A percentile compares a stretch with the other conserved stretches of the same genome.
These are phyloP conservation scores for Danio kyathit DNA, from an alignment of 2,797 vertebrate genomes.

Conservation along the genomic window DNA sequence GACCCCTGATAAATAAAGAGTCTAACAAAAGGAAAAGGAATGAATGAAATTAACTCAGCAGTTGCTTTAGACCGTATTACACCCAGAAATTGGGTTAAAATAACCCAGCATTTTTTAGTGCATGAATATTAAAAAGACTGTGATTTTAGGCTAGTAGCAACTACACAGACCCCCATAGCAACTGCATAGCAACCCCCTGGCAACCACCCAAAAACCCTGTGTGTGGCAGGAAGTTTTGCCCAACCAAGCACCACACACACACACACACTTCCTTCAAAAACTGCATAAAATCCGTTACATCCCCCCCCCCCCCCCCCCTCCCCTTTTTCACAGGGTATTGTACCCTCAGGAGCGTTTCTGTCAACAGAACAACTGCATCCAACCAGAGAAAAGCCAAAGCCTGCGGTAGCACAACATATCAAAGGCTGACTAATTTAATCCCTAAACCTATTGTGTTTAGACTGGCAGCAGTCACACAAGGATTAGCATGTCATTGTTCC, in stretches of 20 bases:
- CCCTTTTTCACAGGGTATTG: background rate
- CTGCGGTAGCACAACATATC: conserved; percentile 31
- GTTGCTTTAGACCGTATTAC: too few species aligned
- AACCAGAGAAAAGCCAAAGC: conserved; percentile 36
- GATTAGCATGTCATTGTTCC: conserved; percentile 59
- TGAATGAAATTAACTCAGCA: too few species aligned
- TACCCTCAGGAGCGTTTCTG: conserved; percentile 8
- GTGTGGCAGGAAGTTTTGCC: background rate
- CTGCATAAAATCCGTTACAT: background rate
- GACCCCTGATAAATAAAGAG: too few species aligned
- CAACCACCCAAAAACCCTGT: background rate
- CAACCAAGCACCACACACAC: background rate
- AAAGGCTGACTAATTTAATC: conserved; percentile 58
- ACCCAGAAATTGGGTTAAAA: too few species aligned
- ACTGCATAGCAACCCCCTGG: background rate
- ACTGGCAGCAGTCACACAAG: conserved; percentile 56
- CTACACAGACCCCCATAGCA: background rate
- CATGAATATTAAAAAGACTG: background rate
- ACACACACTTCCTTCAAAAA: background rate
- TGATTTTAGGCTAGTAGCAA: background rate
- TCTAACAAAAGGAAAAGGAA: too few species aligned
- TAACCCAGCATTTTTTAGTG: background rate
- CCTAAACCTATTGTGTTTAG: conserved; percentile 51
- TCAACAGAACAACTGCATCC: conserved; percentile 30
- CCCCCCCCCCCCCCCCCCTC: too few species aligned